phyloP scores from a whole-genome alignment of 2,888 invertebrate genomes.

The Selenia dentaria region DNA sequence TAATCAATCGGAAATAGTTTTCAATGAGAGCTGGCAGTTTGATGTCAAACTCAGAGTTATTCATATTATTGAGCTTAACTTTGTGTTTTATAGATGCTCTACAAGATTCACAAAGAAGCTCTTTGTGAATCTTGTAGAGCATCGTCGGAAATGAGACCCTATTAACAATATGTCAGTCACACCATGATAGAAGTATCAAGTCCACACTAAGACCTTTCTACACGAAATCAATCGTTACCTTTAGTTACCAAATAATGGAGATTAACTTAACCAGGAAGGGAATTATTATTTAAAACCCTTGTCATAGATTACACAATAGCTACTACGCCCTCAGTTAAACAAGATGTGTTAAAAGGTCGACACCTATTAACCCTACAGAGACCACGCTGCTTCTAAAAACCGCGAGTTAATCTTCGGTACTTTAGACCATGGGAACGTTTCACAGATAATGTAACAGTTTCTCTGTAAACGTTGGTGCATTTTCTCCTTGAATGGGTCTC shows the following conservation, averaged over 20 bases:
- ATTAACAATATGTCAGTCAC: not conserved
- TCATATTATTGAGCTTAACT: too few relatives aligned
- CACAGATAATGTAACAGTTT: conserved; percentile 6
- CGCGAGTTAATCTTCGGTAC: conserved; percentile 21
- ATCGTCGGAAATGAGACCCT: too few relatives aligned
- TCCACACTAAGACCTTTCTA: not conserved
- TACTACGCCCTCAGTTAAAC: conserved; percentile 2
- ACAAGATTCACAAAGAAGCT: too few relatives aligned
- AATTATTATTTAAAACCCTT: not conserved
- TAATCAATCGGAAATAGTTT: too few relatives aligned
- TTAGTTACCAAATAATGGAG: conserved; percentile 1
- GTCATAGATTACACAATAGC: not conserved
- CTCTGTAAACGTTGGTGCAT: conserved; percentile 54
- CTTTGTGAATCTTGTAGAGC: too few relatives aligned
- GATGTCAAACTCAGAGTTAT: too few relatives aligned
- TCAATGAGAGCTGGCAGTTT: too few relatives aligned
- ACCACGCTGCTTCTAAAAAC: conserved; percentile 27
- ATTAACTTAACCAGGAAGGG: conserved; percentile 1
- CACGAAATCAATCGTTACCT: conserved; percentile 1
- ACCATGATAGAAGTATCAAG: not conserved
- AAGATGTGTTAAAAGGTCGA: conserved; percentile 14
- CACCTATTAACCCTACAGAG: conserved; percentile 16
- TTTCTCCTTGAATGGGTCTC: conserved; percentile 64
- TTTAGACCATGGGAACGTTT: conserved; percentile 65
- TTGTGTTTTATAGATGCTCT: too few relatives aligned